A percentile compares a stretch with the other conserved stretches of the same genome.
Evolutionary conservation across 1,140 invertebrate genomes (phyloP).

Genomic region (Leptinotarsa defecta): DNA sequence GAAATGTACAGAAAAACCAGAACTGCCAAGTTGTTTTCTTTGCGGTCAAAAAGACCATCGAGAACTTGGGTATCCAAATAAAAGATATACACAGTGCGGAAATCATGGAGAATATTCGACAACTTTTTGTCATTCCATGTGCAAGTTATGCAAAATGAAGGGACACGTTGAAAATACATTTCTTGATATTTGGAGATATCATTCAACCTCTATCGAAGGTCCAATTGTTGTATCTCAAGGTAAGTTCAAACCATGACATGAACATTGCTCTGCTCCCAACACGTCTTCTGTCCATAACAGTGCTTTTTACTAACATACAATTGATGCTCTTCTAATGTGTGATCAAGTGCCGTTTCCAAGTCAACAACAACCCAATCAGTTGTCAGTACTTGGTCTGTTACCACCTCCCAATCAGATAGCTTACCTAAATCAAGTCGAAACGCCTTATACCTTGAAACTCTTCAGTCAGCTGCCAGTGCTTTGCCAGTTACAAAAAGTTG

Average conservation of each 20-base stretch:
- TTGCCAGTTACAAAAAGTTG: neutral
- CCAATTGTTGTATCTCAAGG: slow-evolving; percentile 49
- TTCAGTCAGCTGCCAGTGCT: neutral
- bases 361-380: no score
- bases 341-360: no score
- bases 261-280: slow-evolving; percentile 37
- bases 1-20: slow-evolving; percentile 56
- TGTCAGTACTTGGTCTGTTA: neutral
- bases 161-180: slow-evolving; percentile 65
- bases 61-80: slow-evolving; percentile 66
- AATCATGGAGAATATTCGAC: slow-evolving; percentile 61
- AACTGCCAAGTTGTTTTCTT: slow-evolving; percentile 62
- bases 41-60: slow-evolving; percentile 66
- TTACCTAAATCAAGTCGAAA: neutral
- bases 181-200: slow-evolving; percentile 72
- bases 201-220: slow-evolving; percentile 61
- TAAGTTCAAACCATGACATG: slow-evolving; percentile 50
- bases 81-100: slow-evolving; percentile 71
- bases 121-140: slow-evolving; percentile 59
- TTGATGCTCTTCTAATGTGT: no score
- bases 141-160: slow-evolving; percentile 62
- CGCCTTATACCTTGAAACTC: neutral
- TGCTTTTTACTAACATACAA: no score
- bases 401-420: neutral
- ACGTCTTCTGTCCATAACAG: no score